Base-by-base conservation (phyloP, 2,888 invertebrate genomes). In the Pachycephus smyrnensis region DNA sequence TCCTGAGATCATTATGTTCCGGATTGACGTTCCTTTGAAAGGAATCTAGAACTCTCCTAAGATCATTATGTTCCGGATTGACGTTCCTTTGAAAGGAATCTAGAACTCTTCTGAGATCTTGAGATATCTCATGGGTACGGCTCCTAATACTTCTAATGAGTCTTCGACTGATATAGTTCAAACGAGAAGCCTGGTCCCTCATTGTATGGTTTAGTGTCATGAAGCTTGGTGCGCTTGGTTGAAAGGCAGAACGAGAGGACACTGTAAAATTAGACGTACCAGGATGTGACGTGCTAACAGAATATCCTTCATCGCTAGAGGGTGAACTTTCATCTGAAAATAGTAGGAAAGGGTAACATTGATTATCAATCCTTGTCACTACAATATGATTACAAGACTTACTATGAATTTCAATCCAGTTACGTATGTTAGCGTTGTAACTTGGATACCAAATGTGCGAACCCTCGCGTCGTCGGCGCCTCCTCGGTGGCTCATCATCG, bases 171-270 rank as follows among this genome's bases (percentile, higher is more conserved):
- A 15, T 55, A 55, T 55, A 9, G 9, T 55, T 55, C 23, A 55
- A 55, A 23, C 55, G 15, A 55, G 55, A 55, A 55, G 15, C 15
- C 55, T 9, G 55, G 9, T 15, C 55, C 6, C 55, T 55, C 55
- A 55, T 33, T 4, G 3, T 55, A 55, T 55, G 15, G 55, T 55
- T 55, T 23, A 55, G 15, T 23, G 55, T 55, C 55, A 55, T 55
- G 2, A 55, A 55, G 2, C 85, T 83, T 6, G 86, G 85, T 69
- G 85, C 82, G 55, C 88, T 89, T 1, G 91, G 91, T 68, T 91
- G 89, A 82, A 91, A 91, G 3, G 91, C 91, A 4, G 92, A 91
- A 9, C 86, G 87, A 15, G 86, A 87, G 4, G 90, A 89, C 23
- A 90, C 85, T 6, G 88, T 89, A 73, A 89, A 90, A 37, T 86